Conservation (phyloP, 2,888 invertebrate species). For the Venusia cambrica region DNA sequence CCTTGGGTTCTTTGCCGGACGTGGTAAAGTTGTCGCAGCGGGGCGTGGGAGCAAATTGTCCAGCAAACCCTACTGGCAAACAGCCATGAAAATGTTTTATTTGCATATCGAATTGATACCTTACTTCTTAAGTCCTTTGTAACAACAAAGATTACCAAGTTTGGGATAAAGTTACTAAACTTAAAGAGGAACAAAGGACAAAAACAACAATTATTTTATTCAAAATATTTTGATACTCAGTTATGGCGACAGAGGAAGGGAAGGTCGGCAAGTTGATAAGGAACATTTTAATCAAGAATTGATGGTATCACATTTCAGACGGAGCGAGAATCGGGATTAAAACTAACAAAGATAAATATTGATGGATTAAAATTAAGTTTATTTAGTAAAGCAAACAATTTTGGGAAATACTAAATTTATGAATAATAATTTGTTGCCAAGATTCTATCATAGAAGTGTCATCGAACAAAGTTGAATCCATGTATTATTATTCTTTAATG, state of each 20-base stretch:
- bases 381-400: conserved; percentile 29
- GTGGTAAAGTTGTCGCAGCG: conserved; percentile 27
- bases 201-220: conserved; percentile 24
- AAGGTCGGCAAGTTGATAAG: conserved; percentile 37
- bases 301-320: conserved; percentile 52
- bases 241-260: conserved; percentile 25
- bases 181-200: conserved; percentile 16
- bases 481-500: too few species aligned
- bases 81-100: conserved; percentile 21
- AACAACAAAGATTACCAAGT: conserved; percentile 12
- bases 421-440: too few species aligned
- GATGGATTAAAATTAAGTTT: conserved; percentile 43
- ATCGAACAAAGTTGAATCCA: too few species aligned
- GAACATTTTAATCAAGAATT: conserved; percentile 52
- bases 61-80: conserved; percentile 18
- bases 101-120: conserved; percentile 24
- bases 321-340: conserved; percentile 33
- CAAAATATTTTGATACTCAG: conserved; percentile 21
- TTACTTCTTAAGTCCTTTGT: conserved; percentile 6
- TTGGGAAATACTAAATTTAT: too few species aligned
- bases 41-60: conserved; percentile 23
- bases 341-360: conserved; percentile 44
- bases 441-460: too few species aligned
- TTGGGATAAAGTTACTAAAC: conserved; percentile 14
- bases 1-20: conserved; percentile 28